Base-by-base conservation (phyloP, 2,113 vertebrate species). In the Empidonax traillii region DNA sequence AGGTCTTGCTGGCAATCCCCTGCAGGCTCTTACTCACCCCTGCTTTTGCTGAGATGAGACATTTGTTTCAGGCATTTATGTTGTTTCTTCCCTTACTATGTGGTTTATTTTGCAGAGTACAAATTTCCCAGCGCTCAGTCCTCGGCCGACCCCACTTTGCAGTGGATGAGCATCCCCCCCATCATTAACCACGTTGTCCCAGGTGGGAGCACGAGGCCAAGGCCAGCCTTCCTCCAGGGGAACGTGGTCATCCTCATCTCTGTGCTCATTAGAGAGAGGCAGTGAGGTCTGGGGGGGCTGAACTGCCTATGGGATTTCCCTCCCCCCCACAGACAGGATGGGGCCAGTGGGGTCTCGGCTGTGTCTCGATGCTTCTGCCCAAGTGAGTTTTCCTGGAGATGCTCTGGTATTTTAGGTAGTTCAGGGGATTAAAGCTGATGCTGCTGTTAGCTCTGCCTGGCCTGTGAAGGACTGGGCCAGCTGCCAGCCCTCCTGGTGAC, bases 31-130 rank as follows among this genome's bases (percentile, higher is more conserved):
- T 94, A 81, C 75, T 94, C 89, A 87, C 75, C 55, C 72, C 31
- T 56, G 47, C 68, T 86, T 97, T 94, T 94, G 79, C 90, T 87
- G 68, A 91, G 81, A 78, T 86, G 89, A 93, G 93, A 76, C 69
- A 59, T 93, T 94, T 85, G 62, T 72, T 93, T 92, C 73, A 96
- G 83, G 62, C 31, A 62, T 79, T 92, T 96, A 24, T 89, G 73
- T 81, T 93, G 61, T 86, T 94, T 81, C 88, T 86, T 95, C 68
- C 73, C 76, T 92, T 78, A n/a, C 83, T 79, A 2, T 30, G 65
- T 78, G 61, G 52, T 89, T 96, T 86, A 72, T 92, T 92, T 67
- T 94, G 92, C 31, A 3, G 73, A 81, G 61, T 53, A 62, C 43
- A 77, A 55, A 74, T 80, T 90, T 95, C 49, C 51, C 59, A 27